phyloP scores from a whole-genome alignment of 2,113 vertebrate genomes.

The Lepisosteus oculatus region DNA sequence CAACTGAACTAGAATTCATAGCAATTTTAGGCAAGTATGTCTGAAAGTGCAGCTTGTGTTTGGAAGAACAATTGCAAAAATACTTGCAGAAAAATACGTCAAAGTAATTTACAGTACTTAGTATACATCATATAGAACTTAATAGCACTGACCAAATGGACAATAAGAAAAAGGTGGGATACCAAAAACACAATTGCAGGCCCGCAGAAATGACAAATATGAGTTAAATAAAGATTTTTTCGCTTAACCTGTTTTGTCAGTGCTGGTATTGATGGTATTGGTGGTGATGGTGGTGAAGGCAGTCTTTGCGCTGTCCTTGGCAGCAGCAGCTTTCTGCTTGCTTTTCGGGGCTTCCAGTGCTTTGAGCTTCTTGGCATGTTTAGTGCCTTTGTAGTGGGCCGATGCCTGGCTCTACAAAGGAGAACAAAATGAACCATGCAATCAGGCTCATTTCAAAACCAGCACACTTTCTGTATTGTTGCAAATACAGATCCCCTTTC shows the following conservation, averaged over 20 bases:
- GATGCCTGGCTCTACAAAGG: slow-evolving; percentile 94
- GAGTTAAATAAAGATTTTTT: slow-evolving; percentile 55
- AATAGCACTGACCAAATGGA: neutral
- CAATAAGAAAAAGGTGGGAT: neutral
- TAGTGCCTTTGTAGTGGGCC: slow-evolving; percentile 99
- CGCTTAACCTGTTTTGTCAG: slow-evolving; percentile 84
- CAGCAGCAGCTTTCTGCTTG: slow-evolving; percentile 83
- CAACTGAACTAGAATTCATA: no score
- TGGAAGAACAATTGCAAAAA: no score
- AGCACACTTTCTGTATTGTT: slow-evolving; percentile 66
- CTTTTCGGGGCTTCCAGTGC: slow-evolving; percentile 90
- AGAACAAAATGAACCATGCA: slow-evolving; percentile 81
- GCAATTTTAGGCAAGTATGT: no score
- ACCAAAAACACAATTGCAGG: neutral
- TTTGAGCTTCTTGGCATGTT: slow-evolving; percentile 99
- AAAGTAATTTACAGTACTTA: no score
- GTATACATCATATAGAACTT: neutral
- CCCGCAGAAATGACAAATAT: slow-evolving; percentile 11
- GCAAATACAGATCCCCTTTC: slow-evolving; percentile 74
- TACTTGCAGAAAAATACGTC: no score
- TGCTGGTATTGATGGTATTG: slow-evolving; percentile 75
- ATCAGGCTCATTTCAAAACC: slow-evolving; percentile 78
- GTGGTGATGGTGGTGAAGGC: slow-evolving; percentile 78
- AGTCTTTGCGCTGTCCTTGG: slow-evolving; percentile 83
- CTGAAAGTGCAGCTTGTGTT: no score